phyloP scores from a whole-genome alignment of 2,797 vertebrate genomes.

The Pelobates cultripes region DNA sequence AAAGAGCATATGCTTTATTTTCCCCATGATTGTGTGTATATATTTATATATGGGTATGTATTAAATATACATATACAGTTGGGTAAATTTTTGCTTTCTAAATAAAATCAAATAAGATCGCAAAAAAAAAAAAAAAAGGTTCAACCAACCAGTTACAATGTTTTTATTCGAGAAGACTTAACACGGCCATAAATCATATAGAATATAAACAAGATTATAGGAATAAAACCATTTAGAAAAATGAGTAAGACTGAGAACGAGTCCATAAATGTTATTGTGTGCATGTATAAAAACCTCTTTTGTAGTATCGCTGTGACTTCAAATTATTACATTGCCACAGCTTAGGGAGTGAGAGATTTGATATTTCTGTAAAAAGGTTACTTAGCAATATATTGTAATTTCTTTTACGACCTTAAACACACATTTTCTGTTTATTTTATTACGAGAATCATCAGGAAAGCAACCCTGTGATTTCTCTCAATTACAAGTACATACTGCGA shows the following conservation, averaged over 20 bases:
- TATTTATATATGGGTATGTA: no score
- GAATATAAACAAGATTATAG: slow-evolving; percentile 51
- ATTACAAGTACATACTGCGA: no score
- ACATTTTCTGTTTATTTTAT: slow-evolving; percentile 21
- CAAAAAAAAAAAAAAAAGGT: slow-evolving; percentile 50
- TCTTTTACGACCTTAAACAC: slow-evolving; percentile 19
- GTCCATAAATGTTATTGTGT: slow-evolving; percentile 48
- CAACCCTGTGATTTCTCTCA: no score
- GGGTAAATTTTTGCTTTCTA: slow-evolving; percentile 26
- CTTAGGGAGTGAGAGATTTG: slow-evolving; percentile 31
- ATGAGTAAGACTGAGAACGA: slow-evolving; percentile 50
- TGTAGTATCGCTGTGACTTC: slow-evolving; percentile 31
- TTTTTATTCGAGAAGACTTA: slow-evolving; percentile 28
- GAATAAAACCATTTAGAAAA: slow-evolving; percentile 52
- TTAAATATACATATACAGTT: not conserved
- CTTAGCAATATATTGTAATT: slow-evolving; percentile 42
- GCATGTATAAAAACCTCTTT: slow-evolving; percentile 45
- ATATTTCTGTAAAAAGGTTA: slow-evolving; percentile 39
- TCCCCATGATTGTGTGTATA: no score
- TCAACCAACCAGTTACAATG: slow-evolving; percentile 41
- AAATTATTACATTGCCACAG: slow-evolving; percentile 26
- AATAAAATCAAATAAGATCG: slow-evolving; percentile 51
- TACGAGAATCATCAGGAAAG: not conserved
- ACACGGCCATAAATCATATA: slow-evolving; percentile 41
- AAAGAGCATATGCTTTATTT: no score